Base-by-base conservation (phyloP, 2,888 invertebrate species). In the Pristionchus japonicus region DNA sequence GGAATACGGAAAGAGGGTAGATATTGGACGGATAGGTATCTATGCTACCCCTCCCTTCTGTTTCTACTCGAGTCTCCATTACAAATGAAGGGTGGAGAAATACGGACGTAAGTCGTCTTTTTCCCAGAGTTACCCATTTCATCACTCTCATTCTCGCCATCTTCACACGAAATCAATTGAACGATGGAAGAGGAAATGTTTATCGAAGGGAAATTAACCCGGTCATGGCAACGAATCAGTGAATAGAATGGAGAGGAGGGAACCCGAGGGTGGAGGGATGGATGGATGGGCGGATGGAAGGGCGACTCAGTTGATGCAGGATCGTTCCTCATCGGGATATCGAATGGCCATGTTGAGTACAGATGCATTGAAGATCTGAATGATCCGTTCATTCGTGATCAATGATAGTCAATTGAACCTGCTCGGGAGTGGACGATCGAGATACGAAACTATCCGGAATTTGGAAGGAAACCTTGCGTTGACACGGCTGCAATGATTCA, bases 71-170 rank as follows among this genome's bases (percentile, higher is more conserved):
- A 47, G 77, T 77, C 15, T 77, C 77, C 77, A 77, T 77, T 77
- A 77, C 77, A 77, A 85, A 64, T 20, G 47, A 85, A 43, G 61
- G 27, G 40, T 37, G 64, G 7, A 64, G 31, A 64, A 49, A 83
- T 9, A 23, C 34, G n/a, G 9, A 27, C 70, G 27, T 20, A 49
- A 52, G n/a, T 82, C 52, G 17, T 6, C 23, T 20, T 17, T 52
- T 70, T 31, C 52, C 27, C 43, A 90, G 89, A 31, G 34, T 31
- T 40, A 89, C 17, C 86, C 89, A 61, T 90, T 89, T 57, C 37
- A 40, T 23, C 31, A 2, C 11, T 31, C 52, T 23, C 52, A 15
- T 3, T 3, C 52, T 23, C 52, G 20, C n/a, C n/a, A n/a, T n/a
- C n/a, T 27, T 11, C 2, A 13, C 61, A 27, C n/a, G n/a, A 52